Evolutionary conservation across 1,140 invertebrate genomes (phyloP).

Genomic region (Anadara kagoshimensis): DNA sequence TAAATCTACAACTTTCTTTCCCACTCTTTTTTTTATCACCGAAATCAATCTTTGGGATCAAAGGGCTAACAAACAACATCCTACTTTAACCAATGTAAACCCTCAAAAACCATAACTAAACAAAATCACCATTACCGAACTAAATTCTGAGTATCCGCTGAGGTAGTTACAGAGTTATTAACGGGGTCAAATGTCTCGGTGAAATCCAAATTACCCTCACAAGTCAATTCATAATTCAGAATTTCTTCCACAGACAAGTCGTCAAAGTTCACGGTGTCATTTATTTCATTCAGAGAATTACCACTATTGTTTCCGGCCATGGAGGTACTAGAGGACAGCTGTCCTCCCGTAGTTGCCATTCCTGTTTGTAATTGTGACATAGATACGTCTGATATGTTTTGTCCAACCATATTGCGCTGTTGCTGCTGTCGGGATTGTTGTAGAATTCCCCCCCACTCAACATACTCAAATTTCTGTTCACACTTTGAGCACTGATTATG

Average conservation of each 20-base stretch:
- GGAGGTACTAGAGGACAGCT: neutral
- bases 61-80: no score
- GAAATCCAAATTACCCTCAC: conserved; percentile 95
- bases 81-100: no score
- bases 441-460: no score
- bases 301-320: conserved; percentile 73
- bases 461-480: no score
- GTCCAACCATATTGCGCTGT: conserved; percentile 26
- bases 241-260: conserved; percentile 91
- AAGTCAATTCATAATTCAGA: conserved; percentile 93
- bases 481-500: no score
- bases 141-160: conserved; percentile 44
- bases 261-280: conserved; percentile 84
- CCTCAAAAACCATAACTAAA: no score
- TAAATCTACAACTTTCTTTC: no score
- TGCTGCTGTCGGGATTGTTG: neutral
- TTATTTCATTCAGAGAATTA: conserved; percentile 80
- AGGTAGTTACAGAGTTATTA: conserved; percentile 23
- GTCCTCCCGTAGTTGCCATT: neutral
- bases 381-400: conserved; percentile 26
- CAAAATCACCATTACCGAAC: conserved; percentile 43
- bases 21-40: no score
- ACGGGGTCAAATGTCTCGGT: conserved; percentile 80
- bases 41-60: no score
- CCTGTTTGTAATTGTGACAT: conserved; percentile 21